Evolutionary conservation across 2,113 vertebrate genomes (phyloP).

Genomic region (Helogale parvula): DNA sequence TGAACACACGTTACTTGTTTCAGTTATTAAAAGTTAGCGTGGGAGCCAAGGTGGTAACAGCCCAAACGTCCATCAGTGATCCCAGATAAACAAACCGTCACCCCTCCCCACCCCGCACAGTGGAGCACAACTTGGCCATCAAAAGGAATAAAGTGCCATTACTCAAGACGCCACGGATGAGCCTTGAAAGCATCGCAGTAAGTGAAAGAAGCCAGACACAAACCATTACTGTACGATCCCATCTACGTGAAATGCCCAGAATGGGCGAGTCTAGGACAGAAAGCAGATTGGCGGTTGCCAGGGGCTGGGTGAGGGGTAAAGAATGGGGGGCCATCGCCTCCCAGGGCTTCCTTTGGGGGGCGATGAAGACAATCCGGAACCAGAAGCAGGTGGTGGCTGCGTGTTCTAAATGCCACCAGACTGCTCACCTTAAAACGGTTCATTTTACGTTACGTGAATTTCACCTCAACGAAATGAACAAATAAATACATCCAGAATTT

Average conservation of each 20-base stretch:
- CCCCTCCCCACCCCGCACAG: neutral
- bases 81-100: neutral
- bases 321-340: neutral
- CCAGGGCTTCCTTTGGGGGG: neutral
- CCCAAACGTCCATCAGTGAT: neutral
- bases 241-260: too few species aligned
- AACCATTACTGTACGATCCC: neutral
- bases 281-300: neutral
- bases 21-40: neutral
- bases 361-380: neutral
- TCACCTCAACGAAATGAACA: neutral
- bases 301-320: neutral
- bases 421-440: neutral
- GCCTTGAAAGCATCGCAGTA: neutral
- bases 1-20: neutral
- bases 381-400: neutral
- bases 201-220: neutral
- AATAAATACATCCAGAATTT: neutral
- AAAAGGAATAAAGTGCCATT: neutral
- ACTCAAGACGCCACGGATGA: neutral
- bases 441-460: neutral
- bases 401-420: neutral
- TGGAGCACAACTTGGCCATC: neutral
- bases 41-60: neutral
- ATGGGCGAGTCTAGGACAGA: neutral